Evolutionary conservation across 1,140 invertebrate species (phyloP).

Genomic region (Drosophila ambigua): DNA sequence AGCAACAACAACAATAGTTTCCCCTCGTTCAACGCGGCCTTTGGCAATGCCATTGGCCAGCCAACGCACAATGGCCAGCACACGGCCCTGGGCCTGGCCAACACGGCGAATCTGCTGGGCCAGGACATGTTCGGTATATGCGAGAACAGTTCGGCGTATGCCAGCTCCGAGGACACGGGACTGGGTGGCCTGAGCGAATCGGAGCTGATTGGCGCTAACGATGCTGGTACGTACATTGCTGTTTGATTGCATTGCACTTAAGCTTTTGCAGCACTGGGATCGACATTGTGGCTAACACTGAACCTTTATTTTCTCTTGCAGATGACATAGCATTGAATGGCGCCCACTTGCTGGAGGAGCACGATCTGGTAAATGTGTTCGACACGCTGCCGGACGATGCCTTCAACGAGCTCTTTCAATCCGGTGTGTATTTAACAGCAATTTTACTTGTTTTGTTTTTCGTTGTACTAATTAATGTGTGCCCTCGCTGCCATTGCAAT

Average conservation of each 20-base stretch:
- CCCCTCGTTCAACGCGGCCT: constrained; percentile 68
- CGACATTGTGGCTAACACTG: not conserved
- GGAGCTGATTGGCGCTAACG: constrained; percentile 84
- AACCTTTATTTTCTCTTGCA: constrained; percentile 34
- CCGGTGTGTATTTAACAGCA: constrained; percentile 75
- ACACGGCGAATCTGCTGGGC: constrained; percentile 65
- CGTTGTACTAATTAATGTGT: constrained; percentile 75
- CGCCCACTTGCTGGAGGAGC: constrained; percentile 89
- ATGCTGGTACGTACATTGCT: constrained; percentile 64
- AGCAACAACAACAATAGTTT: constrained; percentile 61
- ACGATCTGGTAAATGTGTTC: constrained; percentile 94
- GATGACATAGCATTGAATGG: constrained; percentile 84
- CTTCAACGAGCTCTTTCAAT: constrained; percentile 94
- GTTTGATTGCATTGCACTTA: not conserved
- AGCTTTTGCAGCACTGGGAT: not conserved
- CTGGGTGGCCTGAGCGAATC: constrained; percentile 85
- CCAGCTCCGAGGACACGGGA: constrained; percentile 86
- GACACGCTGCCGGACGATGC: constrained; percentile 95
- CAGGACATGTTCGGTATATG: constrained; percentile 83
- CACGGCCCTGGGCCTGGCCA: constrained; percentile 28
- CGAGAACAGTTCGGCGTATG: constrained; percentile 86
- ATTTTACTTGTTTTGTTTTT: constrained; percentile 65
- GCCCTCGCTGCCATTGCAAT: constrained; percentile 36
- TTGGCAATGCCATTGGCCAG: constrained; percentile 58
- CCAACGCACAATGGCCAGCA: constrained; percentile 29